These are phyloP conservation scores for Thermophis baileyi DNA, from an alignment of 2,113 vertebrate genomes.

Conservation along the genomic window DNA sequence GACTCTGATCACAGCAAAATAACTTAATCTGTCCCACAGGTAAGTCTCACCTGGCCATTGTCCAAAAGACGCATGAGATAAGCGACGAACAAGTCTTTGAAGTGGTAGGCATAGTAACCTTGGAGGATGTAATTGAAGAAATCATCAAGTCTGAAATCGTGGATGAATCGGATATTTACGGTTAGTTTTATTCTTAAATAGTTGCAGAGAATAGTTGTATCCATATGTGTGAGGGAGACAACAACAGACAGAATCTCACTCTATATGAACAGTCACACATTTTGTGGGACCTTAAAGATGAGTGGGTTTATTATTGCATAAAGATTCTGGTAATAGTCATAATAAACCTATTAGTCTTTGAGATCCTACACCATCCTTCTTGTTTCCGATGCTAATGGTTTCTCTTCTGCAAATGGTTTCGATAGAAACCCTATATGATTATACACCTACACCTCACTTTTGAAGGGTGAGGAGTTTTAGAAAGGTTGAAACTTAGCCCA, in stretches of 20 bases:
- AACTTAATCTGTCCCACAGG: slow-evolving; percentile 53
- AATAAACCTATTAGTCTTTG: background rate
- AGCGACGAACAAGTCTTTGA: slow-evolving; percentile 92
- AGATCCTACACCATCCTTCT: background rate
- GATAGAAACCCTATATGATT: background rate
- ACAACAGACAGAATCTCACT: background rate
- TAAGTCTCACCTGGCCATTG: slow-evolving; percentile 94
- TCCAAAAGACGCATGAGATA: slow-evolving; percentile 92
- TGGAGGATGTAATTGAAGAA: slow-evolving; percentile 96
- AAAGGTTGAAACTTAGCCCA: background rate
- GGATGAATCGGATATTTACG: slow-evolving; percentile 89
- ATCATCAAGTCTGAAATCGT: slow-evolving; percentile 95
- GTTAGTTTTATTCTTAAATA: slow-evolving; percentile 67
- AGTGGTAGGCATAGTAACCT: slow-evolving; percentile 89
- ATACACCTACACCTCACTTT: background rate
- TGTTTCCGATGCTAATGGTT: background rate
- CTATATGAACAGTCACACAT: background rate
- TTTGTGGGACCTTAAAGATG: background rate
- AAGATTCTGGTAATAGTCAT: background rate
- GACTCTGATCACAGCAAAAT: background rate
- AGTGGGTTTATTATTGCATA: background rate
- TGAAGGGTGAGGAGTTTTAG: background rate
- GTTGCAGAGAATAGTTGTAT: background rate
- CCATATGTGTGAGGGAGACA: background rate
- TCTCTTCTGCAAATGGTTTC: background rate